phyloP scores from a whole-genome alignment of 2,888 invertebrate genomes.

The Uloborus plumipes region DNA sequence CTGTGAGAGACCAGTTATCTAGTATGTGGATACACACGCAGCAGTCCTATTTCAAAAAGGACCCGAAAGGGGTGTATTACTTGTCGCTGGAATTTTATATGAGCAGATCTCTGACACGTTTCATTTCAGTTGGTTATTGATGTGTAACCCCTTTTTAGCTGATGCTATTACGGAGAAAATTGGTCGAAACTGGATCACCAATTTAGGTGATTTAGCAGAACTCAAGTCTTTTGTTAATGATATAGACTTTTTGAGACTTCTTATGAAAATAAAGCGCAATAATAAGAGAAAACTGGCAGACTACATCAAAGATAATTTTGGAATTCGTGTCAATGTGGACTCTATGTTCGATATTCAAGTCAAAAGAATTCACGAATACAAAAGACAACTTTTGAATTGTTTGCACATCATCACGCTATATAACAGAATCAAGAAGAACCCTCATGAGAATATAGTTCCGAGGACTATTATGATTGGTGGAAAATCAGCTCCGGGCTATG shows the following conservation, averaged over 20 bases:
- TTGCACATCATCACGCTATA: conserved; percentile 96
- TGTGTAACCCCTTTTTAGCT: conserved; percentile 96
- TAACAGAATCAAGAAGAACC: conserved; percentile 97
- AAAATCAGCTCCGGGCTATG: conserved; percentile 98
- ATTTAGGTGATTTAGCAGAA: conserved; percentile 86
- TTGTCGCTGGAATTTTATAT: conserved; percentile 99
- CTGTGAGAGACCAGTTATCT: conserved; percentile 96
- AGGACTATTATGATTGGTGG: conserved; percentile 96
- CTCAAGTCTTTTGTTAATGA: conserved; percentile 90
- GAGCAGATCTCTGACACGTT: conserved; percentile 96
- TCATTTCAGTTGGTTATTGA: conserved; percentile 96
- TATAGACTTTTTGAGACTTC: conserved; percentile 87
- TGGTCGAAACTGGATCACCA: conserved; percentile 95
- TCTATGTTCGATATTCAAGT: conserved; percentile 99
- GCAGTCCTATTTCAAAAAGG: conserved; percentile 98
- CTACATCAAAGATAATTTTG: conserved; percentile 88
- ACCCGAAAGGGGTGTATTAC: conserved; percentile 99
- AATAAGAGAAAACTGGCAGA: conserved; percentile 93
- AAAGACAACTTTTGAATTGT: conserved; percentile 95
- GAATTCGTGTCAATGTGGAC: conserved; percentile 88
- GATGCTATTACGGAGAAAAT: conserved; percentile 98
- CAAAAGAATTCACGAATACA: conserved; percentile 99
- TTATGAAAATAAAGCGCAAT: conserved; percentile 93
- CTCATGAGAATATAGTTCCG: conserved; percentile 85
- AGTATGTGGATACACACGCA: conserved; percentile 99